Evolutionary conservation across 2,888 invertebrate species (phyloP).

Genomic region (Troides aeacus): DNA sequence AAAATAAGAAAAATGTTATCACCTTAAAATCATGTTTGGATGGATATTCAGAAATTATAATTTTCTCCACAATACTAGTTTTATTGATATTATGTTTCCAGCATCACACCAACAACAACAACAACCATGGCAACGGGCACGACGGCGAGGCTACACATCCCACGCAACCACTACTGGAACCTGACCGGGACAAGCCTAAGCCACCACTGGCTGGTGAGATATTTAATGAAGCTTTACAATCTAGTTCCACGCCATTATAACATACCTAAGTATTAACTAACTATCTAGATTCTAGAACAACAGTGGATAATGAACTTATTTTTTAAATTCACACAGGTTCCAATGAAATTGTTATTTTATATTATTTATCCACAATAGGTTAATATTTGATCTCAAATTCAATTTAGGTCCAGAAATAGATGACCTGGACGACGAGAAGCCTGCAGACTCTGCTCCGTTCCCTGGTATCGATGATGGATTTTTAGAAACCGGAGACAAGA

Average conservation of each 20-base stretch:
- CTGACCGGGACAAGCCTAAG: constrained; percentile 58
- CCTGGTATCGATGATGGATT: constrained; percentile 85
- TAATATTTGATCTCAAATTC: no score
- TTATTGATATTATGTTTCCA: constrained; percentile 30
- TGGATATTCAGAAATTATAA: no score
- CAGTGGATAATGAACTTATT: no score
- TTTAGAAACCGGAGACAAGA: constrained; percentile 54
- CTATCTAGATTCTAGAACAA: no score
- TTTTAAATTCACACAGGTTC: no score
- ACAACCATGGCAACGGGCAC: constrained; percentile 33
- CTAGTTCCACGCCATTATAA: no score
- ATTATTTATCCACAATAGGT: no score
- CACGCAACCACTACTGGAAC: constrained; percentile 67
- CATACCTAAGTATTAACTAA: no score
- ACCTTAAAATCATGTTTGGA: no score
- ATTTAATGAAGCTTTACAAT: neutral
- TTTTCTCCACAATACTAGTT: neutral
- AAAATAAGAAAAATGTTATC: no score
- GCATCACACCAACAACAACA: constrained; percentile 37
- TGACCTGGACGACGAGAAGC: constrained; percentile 68
- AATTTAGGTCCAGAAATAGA: constrained; percentile 77
- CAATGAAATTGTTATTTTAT: no score
- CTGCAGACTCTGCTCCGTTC: constrained; percentile 58
- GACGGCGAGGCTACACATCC: constrained; percentile 36
- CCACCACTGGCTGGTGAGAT: constrained; percentile 72